Percentiles rank a stretch among this genome's conserved stretches.
phyloP scores from a whole-genome alignment of 1,140 invertebrate species.

The Heliconius congener region DNA sequence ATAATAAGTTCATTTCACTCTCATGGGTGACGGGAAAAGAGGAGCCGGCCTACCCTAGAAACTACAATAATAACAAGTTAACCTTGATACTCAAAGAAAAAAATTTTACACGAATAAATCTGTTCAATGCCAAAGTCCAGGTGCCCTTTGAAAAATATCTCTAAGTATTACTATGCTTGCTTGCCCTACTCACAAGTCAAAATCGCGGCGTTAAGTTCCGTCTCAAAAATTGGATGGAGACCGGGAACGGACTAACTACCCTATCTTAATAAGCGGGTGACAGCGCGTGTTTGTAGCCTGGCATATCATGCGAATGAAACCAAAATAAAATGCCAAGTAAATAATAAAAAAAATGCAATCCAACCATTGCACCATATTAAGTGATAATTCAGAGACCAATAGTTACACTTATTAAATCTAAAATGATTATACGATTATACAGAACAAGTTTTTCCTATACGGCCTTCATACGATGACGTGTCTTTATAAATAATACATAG shows the following conservation, averaged over 20 bases:
- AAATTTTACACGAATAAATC: neutral
- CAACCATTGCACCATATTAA: neutral
- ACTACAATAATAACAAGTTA: too few relatives aligned
- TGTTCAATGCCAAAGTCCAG: neutral
- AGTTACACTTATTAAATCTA: neutral
- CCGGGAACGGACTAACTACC: too few relatives aligned
- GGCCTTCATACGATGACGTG: conserved; percentile 1
- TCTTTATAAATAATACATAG: conserved; percentile 6
- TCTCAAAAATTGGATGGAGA: neutral
- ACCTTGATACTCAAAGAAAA: too few relatives aligned
- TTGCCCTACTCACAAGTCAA: neutral
- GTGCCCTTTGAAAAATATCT: neutral
- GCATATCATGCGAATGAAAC: neutral
- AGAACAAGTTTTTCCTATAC: conserved; percentile 5
- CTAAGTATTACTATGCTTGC: neutral
- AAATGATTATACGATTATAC: conserved; percentile 6
- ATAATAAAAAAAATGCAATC: neutral
- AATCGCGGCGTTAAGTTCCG: neutral
- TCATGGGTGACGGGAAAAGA: too few relatives aligned
- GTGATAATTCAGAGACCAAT: conserved; percentile 7
- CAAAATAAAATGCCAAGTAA: neutral
- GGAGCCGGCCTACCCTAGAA: too few relatives aligned
- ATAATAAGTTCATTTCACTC: too few relatives aligned
- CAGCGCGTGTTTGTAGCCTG: too few relatives aligned
- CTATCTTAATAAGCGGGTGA: too few relatives aligned